Evolutionary conservation across 2,797 vertebrate species (phyloP).

Genomic region (Amblyopsis hoosieri): DNA sequence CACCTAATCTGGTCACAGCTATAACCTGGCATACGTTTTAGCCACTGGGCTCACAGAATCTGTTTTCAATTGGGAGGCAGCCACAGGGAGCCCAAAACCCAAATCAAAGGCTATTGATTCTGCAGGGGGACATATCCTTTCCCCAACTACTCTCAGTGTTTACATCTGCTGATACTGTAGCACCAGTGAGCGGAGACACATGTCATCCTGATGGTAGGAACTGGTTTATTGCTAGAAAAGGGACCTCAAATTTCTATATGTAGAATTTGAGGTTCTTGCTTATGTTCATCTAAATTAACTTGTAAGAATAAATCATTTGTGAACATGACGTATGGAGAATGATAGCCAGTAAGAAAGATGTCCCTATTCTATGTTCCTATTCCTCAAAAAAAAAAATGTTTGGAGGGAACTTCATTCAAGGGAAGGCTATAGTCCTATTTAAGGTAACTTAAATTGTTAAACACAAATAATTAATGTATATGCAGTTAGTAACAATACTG

Average conservation of each 20-base stretch:
- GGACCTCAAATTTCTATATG: constrained; percentile 6
- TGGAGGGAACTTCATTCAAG: too few species aligned
- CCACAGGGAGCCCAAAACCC: constrained; percentile 56
- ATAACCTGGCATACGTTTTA: constrained; percentile 28
- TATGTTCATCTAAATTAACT: too few species aligned
- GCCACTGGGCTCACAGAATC: constrained; percentile 51
- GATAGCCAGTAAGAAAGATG: background rate
- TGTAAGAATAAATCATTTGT: too few species aligned
- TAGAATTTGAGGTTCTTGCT: too few species aligned
- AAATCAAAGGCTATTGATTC: constrained; percentile 66
- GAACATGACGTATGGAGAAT: too few species aligned
- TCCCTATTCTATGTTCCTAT: background rate
- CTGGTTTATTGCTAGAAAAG: constrained; percentile 40
- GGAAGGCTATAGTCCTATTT: background rate
- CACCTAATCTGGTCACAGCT: constrained; percentile 48
- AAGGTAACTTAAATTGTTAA: background rate
- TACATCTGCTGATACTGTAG: constrained; percentile 33
- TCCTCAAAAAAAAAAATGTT: constrained; percentile 6
- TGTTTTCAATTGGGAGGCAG: constrained; percentile 57
- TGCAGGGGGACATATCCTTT: constrained; percentile 47
- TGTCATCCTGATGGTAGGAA: constrained; percentile 42
- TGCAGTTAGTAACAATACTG: too few species aligned
- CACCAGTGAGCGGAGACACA: constrained; percentile 39
- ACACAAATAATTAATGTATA: too few species aligned
- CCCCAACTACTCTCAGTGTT: constrained; percentile 26